phyloP scores from a whole-genome alignment of 2,797 vertebrate species.

The Odontamblyopus rebecca region DNA sequence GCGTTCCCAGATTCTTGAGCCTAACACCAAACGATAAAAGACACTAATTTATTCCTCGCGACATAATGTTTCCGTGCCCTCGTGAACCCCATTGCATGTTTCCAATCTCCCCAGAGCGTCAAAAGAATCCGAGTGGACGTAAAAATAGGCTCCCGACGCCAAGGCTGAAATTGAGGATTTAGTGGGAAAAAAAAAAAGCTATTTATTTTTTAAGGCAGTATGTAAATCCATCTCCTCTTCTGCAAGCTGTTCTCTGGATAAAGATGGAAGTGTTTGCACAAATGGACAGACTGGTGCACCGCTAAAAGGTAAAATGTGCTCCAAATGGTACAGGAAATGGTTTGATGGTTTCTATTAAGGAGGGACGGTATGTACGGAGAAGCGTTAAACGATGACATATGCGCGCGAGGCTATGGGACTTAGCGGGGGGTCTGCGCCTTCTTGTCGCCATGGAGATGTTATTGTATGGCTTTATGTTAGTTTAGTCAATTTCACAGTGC shows the following conservation, averaged over 20 bases:
- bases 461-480: too few relatives aligned
- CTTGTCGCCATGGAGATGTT: too few relatives aligned
- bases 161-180: conserved; percentile 17
- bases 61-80: conserved; percentile 38
- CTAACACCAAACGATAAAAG: conserved; percentile 26
- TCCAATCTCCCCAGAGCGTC: conserved; percentile 19
- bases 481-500: too few relatives aligned
- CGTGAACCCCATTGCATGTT: conserved; percentile 40
- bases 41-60: conserved; percentile 45
- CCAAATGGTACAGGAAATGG: too few relatives aligned
- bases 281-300: neutral
- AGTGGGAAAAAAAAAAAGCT: neutral
- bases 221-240: neutral
- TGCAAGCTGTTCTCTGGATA: conserved; percentile 2
- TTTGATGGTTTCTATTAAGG: too few relatives aligned
- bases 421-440: too few relatives aligned
- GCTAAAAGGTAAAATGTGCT: neutral
- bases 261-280: neutral
- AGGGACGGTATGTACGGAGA: too few relatives aligned
- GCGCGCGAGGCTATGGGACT: too few relatives aligned
- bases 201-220: conserved; percentile 1
- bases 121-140: conserved; percentile 9
- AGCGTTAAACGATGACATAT: too few relatives aligned
- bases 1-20: conserved; percentile 31
- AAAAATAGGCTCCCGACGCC: conserved; percentile 20